Evolutionary conservation across 2,888 invertebrate genomes (phyloP).

Genomic region (Halictus ligatus): DNA sequence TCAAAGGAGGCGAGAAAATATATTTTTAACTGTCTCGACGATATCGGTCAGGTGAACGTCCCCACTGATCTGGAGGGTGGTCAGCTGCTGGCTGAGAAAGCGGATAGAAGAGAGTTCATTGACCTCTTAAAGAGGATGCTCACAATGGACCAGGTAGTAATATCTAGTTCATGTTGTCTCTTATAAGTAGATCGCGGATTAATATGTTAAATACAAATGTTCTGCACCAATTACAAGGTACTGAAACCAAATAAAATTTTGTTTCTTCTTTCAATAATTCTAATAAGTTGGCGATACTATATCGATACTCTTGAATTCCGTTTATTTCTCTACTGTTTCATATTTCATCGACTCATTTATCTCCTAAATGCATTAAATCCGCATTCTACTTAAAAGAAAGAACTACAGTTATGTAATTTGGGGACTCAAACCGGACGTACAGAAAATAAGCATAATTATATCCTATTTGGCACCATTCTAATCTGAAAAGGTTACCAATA

Average conservation of each 20-base stretch:
- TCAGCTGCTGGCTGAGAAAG: slow-evolving; percentile 98
- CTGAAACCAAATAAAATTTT: too few relatives aligned
- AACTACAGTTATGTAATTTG: neutral
- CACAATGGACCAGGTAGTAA: slow-evolving; percentile 96
- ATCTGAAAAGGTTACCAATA: neutral
- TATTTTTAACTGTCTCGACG: slow-evolving; percentile 99
- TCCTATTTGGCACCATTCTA: neutral
- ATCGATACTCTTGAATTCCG: neutral
- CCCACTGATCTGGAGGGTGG: slow-evolving; percentile 99
- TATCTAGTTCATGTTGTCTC: slow-evolving; percentile 80
- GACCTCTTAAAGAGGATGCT: slow-evolving; percentile 99
- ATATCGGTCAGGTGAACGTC: slow-evolving; percentile 98
- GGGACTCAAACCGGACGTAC: neutral
- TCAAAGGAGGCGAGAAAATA: slow-evolving; percentile 99
- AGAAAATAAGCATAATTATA: too few relatives aligned
- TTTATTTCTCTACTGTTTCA: neutral
- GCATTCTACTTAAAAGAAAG: neutral
- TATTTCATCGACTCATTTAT: neutral
- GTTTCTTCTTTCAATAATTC: neutral
- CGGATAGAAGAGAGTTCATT: slow-evolving; percentile 98
- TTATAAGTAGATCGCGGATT: neutral
- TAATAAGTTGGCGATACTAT: neutral
- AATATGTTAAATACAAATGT: neutral
- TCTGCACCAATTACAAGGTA: neutral
- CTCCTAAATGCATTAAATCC: neutral